Evolutionary conservation across 2,797 vertebrate species (phyloP).

Genomic region (Limosa lapponica): DNA sequence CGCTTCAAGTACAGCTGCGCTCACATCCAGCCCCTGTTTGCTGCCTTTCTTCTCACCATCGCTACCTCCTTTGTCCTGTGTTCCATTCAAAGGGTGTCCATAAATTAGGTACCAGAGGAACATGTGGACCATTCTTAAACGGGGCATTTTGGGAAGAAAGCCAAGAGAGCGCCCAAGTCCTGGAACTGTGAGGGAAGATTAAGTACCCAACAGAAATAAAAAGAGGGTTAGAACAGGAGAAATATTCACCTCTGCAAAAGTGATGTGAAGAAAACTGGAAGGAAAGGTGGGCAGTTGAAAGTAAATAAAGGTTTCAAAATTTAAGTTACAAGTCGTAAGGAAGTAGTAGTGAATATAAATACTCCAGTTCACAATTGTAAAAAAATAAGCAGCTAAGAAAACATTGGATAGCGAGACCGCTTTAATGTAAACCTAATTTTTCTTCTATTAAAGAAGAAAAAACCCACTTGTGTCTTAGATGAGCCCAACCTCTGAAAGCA

Average conservation of each 20-base stretch:
- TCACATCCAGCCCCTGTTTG: neutral
- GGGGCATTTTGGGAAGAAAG: constrained; percentile 96
- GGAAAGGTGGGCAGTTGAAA: neutral
- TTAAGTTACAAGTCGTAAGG: neutral
- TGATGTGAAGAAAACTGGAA: neutral
- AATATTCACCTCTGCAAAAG: neutral
- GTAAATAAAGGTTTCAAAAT: neutral
- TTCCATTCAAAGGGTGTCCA: constrained; percentile 80
- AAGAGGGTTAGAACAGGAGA: neutral
- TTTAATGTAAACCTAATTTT: neutral
- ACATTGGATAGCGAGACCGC: neutral
- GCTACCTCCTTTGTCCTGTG: neutral
- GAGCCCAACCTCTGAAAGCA: neutral
- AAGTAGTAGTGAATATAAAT: neutral
- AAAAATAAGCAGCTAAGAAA: neutral
- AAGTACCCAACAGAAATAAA: neutral
- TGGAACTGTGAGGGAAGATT: constrained; percentile 78
- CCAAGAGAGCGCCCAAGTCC: constrained; percentile 89
- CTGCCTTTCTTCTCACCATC: neutral
- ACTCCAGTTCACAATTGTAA: neutral
- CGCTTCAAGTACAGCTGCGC: neutral
- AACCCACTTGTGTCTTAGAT: neutral
- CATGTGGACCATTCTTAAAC: constrained; percentile 85
- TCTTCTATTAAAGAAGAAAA: neutral
- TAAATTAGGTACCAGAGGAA: constrained; percentile 95